Conservation (phyloP, 2,797 vertebrate species). For the Sebastes cheni region DNA sequence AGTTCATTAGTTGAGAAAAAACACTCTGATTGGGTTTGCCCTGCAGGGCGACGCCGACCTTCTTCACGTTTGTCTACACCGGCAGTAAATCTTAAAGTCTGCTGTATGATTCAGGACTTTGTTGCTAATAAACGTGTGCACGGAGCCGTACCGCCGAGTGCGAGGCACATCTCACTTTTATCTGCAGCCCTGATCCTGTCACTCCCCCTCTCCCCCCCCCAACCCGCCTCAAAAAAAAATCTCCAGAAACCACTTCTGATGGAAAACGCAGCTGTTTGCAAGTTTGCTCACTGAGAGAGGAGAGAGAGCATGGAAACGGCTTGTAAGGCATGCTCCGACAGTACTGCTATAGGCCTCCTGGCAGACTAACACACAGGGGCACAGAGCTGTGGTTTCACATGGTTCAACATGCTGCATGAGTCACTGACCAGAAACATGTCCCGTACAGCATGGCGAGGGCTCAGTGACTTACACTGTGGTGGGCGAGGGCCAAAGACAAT, state of each 20-base stretch:
- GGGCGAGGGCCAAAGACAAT: conserved; percentile 42
- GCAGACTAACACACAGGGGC: conserved; percentile 52
- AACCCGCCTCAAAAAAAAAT: conserved; percentile 20
- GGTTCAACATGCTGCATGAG: conserved; percentile 60
- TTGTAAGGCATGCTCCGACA: conserved; percentile 76
- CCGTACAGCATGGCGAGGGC: conserved; percentile 40
- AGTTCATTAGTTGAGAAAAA: conserved; percentile 54
- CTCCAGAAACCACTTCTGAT: conserved; percentile 87
- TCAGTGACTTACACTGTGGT: conserved; percentile 25
- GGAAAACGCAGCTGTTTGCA: conserved; percentile 91
- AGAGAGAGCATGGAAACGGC: conserved; percentile 71
- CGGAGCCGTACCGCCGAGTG: conserved; percentile 74
- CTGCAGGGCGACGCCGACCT: conserved; percentile 12
- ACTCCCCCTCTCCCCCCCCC: conserved; percentile 13
- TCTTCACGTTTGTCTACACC: conserved; percentile 1
- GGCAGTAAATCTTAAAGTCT: conserved; percentile 33
- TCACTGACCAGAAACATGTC: conserved; percentile 63
- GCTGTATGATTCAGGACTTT: conserved; percentile 18
- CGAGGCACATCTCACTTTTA: conserved; percentile 79
- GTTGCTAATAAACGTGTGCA: conserved; percentile 40
- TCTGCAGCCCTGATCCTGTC: conserved; percentile 43
- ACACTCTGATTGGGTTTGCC: conserved; percentile 44
- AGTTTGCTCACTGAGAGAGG: conserved; percentile 77
- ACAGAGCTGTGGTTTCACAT: conserved; percentile 65
- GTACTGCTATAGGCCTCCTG: conserved; percentile 53